A percentile compares a stretch with the other conserved stretches of the same genome.
Conservation (phyloP, 1,140 invertebrate genomes). For the Anthonomus grandis region DNA sequence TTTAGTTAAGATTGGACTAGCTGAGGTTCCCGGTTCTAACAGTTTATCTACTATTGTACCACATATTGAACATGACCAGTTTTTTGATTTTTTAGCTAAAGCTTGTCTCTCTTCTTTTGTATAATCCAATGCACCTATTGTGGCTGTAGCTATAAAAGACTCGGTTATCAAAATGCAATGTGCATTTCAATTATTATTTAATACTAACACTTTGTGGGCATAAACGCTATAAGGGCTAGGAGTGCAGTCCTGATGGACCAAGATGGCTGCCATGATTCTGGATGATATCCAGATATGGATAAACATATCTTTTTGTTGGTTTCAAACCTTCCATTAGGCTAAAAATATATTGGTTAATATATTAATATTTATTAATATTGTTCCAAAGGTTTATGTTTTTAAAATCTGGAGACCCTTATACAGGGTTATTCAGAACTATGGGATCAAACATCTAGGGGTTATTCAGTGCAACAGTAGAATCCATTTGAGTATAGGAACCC, state of each 20-base stretch:
- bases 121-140: slow-evolving; percentile 89
- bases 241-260: slow-evolving; percentile 95
- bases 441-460: too few relatives aligned
- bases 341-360: slow-evolving; percentile 32
- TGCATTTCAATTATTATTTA: neutral
- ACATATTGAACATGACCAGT: slow-evolving; percentile 60
- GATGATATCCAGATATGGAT: slow-evolving; percentile 95
- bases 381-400: too few relatives aligned
- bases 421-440: too few relatives aligned
- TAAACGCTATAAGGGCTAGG: slow-evolving; percentile 89
- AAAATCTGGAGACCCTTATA: too few relatives aligned
- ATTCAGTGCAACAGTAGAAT: too few relatives aligned
- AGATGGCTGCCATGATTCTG: slow-evolving; percentile 95
- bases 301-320: slow-evolving; percentile 93
- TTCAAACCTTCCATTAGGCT: slow-evolving; percentile 95
- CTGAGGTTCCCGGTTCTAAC: slow-evolving; percentile 41
- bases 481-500: too few relatives aligned
- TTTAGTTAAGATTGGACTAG: slow-evolving; percentile 47
- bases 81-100: slow-evolving; percentile 70
- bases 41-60: slow-evolving; percentile 55
- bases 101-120: slow-evolving; percentile 75
- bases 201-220: slow-evolving; percentile 67
- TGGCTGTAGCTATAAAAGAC: slow-evolving; percentile 66
- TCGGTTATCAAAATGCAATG: neutral
- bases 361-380: neutral